These are phyloP conservation scores for Rosalia funebris DNA, from an alignment of 2,888 invertebrate species.

Conservation along the genomic window DNA sequence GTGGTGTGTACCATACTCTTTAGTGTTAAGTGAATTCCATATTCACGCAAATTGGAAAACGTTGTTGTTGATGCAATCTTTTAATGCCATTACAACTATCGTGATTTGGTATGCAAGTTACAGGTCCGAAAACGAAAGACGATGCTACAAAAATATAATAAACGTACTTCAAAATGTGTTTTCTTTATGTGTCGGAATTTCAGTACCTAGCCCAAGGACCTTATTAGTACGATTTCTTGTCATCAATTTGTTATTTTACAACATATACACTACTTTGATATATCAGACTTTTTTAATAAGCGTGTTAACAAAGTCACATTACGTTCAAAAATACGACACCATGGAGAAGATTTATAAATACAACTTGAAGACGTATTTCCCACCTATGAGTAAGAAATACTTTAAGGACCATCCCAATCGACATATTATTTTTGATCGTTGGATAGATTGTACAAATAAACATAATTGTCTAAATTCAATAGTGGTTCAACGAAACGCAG, in stretches of 20 bases:
- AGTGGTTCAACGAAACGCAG: constrained; percentile 42
- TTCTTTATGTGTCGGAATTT: constrained; percentile 38
- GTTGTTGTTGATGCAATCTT: not conserved
- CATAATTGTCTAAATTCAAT: constrained; percentile 47
- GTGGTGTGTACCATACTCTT: constrained; percentile 57
- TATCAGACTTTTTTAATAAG: constrained; percentile 50
- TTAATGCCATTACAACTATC: not conserved
- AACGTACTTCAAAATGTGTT: constrained; percentile 35
- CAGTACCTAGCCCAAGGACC: constrained; percentile 43
- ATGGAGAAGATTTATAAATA: constrained; percentile 46
- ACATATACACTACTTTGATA: constrained; percentile 44
- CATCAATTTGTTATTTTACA: constrained; percentile 41
- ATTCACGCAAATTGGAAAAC: not conserved
- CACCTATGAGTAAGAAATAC: constrained; percentile 42
- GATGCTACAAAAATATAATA: constrained; percentile 18
- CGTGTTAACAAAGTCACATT: constrained; percentile 43
- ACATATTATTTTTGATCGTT: constrained; percentile 16
- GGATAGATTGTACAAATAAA: constrained; percentile 42
- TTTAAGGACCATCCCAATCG: constrained; percentile 34
- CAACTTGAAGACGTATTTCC: constrained; percentile 46
- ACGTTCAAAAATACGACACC: constrained; percentile 47
- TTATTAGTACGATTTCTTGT: constrained; percentile 40
- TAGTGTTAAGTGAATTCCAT: constrained; percentile 22
- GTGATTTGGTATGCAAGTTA: constrained; percentile 1
- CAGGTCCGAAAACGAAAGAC: constrained; percentile 17